Evolutionary conservation across 2,113 vertebrate species (phyloP).

Genomic region (Sinocyclocheilus grahami): DNA sequence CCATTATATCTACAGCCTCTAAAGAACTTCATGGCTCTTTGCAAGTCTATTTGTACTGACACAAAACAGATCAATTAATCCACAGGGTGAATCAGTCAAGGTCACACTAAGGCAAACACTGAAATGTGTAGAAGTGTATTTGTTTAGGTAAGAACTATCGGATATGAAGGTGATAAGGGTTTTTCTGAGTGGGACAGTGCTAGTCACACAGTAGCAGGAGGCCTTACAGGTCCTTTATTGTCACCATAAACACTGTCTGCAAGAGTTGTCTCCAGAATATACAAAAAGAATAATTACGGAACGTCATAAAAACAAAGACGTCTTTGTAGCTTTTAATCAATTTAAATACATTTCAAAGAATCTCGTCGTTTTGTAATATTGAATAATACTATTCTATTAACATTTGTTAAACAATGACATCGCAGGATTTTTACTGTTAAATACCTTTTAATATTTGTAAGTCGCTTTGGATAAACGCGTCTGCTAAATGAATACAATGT

Average conservation of each 20-base stretch:
- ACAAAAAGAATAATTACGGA: neutral
- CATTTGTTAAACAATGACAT: neutral
- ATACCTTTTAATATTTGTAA: no score
- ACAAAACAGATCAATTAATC: neutral
- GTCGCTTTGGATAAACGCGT: no score
- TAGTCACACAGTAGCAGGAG: slow-evolving; percentile 35
- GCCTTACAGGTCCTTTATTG: neutral
- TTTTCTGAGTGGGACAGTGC: neutral
- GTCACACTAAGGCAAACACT: neutral
- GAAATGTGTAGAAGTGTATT: slow-evolving; percentile 2
- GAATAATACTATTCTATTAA: neutral
- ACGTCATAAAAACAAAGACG: neutral
- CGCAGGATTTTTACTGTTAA: neutral
- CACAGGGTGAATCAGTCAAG: neutral
- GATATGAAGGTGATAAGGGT: slow-evolving; percentile 2
- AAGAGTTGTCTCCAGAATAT: neutral
- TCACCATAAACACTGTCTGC: slow-evolving; percentile 9
- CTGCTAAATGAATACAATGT: neutral
- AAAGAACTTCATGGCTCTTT: neutral
- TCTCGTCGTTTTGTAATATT: neutral
- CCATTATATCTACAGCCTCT: no score
- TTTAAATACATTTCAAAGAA: neutral
- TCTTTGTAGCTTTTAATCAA: neutral
- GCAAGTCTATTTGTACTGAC: neutral
- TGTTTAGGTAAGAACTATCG: neutral